These are phyloP conservation scores for Polymixis lichenea DNA, from an alignment of 2,888 invertebrate genomes.

Conservation along the genomic window DNA sequence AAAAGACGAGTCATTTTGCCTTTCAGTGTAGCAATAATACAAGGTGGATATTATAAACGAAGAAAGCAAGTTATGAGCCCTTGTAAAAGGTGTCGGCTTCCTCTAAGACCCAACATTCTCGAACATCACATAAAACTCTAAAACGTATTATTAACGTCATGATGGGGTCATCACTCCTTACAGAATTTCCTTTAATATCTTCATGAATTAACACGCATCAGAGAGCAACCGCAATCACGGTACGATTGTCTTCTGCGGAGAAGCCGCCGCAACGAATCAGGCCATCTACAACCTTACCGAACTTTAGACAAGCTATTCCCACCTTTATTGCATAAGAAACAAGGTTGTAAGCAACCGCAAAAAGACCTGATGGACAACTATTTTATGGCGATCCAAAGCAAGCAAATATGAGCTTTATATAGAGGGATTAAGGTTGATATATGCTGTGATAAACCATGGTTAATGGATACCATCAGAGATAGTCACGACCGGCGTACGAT, in stretches of 20 bases:
- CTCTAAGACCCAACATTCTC: slow-evolving; percentile 19
- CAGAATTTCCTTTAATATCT: slow-evolving; percentile 68
- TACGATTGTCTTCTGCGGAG: slow-evolving; percentile 74
- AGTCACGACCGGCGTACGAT: slow-evolving; percentile 76
- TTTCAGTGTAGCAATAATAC: not conserved
- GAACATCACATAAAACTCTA: slow-evolving; percentile 42
- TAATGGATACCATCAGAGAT: slow-evolving; percentile 68
- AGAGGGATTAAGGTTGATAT: slow-evolving; percentile 38
- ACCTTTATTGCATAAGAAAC: slow-evolving; percentile 19
- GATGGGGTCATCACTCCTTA: slow-evolving; percentile 63
- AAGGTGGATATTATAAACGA: not conserved
- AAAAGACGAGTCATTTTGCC: not conserved
- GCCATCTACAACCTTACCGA: slow-evolving; percentile 52
- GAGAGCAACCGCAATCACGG: slow-evolving; percentile 75
- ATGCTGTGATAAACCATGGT: slow-evolving; percentile 35
- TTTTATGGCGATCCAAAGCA: slow-evolving; percentile 25
- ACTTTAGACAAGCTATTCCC: slow-evolving; percentile 29
- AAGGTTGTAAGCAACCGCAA: slow-evolving; percentile 40
- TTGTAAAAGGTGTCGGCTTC: slow-evolving; percentile 11
- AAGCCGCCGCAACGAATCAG: slow-evolving; percentile 74
- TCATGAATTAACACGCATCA: slow-evolving; percentile 74
- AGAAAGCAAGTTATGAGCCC: not conserved
- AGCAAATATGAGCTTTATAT: slow-evolving; percentile 42
- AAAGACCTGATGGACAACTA: slow-evolving; percentile 23
- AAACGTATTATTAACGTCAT: slow-evolving; percentile 41